phyloP scores from a whole-genome alignment of 1,140 invertebrate genomes.

The Zaprionus vittiger region DNA sequence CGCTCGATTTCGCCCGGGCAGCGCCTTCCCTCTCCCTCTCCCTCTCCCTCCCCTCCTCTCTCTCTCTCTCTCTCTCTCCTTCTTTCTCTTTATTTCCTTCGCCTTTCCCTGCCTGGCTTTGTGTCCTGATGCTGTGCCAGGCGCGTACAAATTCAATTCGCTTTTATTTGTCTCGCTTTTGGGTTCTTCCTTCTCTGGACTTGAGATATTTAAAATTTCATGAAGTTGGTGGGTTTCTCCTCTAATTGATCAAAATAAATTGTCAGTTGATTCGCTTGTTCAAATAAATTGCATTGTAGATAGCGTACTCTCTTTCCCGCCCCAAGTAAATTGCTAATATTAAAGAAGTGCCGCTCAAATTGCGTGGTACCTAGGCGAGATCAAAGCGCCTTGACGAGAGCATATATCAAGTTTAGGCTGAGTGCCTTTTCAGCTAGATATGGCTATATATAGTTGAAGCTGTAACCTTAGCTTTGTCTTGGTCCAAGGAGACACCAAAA shows the following conservation, averaged over 20 bases:
- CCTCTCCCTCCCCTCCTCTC: background rate
- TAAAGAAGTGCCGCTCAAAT: background rate
- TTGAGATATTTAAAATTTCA: slow-evolving; percentile 31
- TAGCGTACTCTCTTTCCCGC: background rate
- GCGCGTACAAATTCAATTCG: slow-evolving; percentile 37
- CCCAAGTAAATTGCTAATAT: background rate
- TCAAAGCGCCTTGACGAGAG: background rate
- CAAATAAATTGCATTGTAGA: slow-evolving; percentile 12
- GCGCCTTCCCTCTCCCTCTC: slow-evolving; percentile 35
- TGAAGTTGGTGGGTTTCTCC: slow-evolving; percentile 15
- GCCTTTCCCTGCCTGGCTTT: slow-evolving; percentile 8
- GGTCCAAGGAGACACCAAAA: background rate
- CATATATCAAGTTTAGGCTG: background rate
- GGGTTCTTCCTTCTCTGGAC: slow-evolving; percentile 10
- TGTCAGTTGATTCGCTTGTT: slow-evolving; percentile 13
- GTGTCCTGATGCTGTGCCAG: slow-evolving; percentile 12
- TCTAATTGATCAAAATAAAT: slow-evolving; percentile 17
- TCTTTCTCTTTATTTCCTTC: slow-evolving; percentile 18
- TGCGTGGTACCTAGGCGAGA: slow-evolving; percentile 1
- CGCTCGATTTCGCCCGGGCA: slow-evolving; percentile 62
- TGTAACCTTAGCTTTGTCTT: background rate
- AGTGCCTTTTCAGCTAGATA: background rate
- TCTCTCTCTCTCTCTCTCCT: slow-evolving; percentile 5
- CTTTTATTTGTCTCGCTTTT: slow-evolving; percentile 37
- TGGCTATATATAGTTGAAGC: background rate